A percentile compares a stretch with the other conserved stretches of the same genome.
phyloP scores from a whole-genome alignment of 2,888 invertebrate species.

The Spisula solida region DNA sequence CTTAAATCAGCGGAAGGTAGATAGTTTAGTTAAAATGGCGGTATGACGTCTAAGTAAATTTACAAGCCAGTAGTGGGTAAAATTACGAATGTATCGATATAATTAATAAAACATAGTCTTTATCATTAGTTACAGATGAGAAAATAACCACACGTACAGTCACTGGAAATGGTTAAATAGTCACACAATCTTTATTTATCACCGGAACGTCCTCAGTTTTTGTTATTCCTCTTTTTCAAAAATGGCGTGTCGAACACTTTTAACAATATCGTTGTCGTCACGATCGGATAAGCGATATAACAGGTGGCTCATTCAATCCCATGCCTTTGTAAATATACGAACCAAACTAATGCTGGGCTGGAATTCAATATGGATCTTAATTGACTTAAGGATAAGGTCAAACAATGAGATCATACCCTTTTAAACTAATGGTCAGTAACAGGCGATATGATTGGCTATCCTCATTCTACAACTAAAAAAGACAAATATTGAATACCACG shows the following conservation, averaged over 20 bases:
- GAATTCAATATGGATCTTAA: too few species aligned
- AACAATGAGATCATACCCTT: too few species aligned
- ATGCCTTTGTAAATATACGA: too few species aligned
- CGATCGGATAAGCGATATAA: neutral
- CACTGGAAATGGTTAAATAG: neutral
- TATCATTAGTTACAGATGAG: neutral
- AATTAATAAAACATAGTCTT: neutral
- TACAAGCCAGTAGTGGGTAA: neutral
- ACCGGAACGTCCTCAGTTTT: neutral
- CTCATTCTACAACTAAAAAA: too few species aligned
- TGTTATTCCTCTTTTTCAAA: neutral
- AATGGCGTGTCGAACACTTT: neutral
- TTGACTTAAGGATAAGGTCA: too few species aligned
- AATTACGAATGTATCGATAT: neutral
- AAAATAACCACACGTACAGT: neutral
- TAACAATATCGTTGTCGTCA: neutral
- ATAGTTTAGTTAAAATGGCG: slow-evolving; percentile 10
- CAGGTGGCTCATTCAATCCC: too few species aligned
- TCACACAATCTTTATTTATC: neutral
- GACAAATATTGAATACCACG: too few species aligned
- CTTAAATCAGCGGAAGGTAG: neutral
- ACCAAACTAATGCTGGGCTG: too few species aligned
- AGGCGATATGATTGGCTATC: too few species aligned
- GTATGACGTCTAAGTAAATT: slow-evolving; percentile 11
- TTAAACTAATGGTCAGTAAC: too few species aligned